A percentile compares a stretch with the other conserved stretches of the same genome.
Evolutionary conservation across 2,113 vertebrate species (phyloP).

Genomic region (Onychorhynchus coronatus): DNA sequence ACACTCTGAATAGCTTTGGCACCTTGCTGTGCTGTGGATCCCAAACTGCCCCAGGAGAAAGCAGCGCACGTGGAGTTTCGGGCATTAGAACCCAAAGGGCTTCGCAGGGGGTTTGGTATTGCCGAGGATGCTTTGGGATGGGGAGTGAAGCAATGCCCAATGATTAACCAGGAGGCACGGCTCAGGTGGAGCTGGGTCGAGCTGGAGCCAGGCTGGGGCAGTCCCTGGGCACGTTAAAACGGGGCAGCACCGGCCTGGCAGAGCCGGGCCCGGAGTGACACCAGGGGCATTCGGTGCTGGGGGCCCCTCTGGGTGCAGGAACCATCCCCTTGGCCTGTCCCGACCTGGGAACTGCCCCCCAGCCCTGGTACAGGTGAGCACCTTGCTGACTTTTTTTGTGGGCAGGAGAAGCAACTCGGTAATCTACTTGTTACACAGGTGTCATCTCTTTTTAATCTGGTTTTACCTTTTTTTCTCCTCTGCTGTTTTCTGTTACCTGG

Average conservation of each 20-base stretch:
- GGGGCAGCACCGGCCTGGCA: neutral
- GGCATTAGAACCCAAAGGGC: neutral
- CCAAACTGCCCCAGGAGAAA: rapidly evolving
- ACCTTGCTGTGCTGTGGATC: rapidly evolving
- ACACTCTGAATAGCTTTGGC: rapidly evolving
- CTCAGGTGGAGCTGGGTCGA: neutral
- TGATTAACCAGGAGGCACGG: neutral
- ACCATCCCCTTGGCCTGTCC: neutral
- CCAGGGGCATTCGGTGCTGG: neutral
- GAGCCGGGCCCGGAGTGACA: neutral
- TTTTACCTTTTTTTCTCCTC: neutral
- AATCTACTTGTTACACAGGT: neutral
- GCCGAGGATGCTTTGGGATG: neutral
- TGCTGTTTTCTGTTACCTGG: neutral
- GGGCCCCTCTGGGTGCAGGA: neutral
- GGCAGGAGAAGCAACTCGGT: neutral
- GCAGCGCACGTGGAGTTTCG: rapidly evolving
- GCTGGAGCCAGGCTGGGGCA: neutral
- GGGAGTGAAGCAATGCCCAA: neutral
- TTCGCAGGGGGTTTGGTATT: rapidly evolving
- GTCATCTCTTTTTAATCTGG: rapidly evolving
- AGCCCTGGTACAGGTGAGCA: neutral
- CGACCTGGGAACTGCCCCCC: neutral
- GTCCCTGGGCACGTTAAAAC: neutral
- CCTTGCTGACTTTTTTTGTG: neutral